phyloP scores from a whole-genome alignment of 2,113 vertebrate species.

The Echinops telfairi region DNA sequence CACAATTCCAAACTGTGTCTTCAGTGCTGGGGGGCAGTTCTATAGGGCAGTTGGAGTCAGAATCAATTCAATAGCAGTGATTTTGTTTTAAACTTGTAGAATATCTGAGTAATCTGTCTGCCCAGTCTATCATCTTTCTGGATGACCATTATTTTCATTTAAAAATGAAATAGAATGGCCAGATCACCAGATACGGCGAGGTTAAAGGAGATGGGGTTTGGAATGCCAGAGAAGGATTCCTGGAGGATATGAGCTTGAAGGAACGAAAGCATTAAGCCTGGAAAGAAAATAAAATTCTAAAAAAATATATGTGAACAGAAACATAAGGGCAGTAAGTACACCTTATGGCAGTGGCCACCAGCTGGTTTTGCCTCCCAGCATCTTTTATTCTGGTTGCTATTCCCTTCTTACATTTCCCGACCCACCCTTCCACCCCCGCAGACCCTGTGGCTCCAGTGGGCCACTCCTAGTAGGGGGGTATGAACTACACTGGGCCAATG shows the following conservation, averaged over 20 bases:
- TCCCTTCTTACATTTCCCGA: too few species aligned
- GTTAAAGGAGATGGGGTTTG: not conserved
- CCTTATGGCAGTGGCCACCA: not conserved
- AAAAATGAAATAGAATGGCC: not conserved
- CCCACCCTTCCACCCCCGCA: not conserved
- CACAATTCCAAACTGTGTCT: too few species aligned
- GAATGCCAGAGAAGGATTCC: not conserved
- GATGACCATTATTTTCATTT: not conserved
- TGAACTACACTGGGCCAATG: not conserved
- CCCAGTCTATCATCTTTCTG: too few species aligned
- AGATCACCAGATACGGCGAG: not conserved
- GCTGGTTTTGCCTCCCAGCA: not conserved
- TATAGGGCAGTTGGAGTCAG: too few species aligned
- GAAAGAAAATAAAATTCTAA: not conserved
- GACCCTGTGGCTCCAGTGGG: not conserved
- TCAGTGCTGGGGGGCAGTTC: too few species aligned
- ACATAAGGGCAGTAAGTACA: not conserved
- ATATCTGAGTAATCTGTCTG: too few species aligned
- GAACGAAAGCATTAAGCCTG: not conserved
- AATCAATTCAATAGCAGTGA: too few species aligned
- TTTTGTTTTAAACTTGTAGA: too few species aligned
- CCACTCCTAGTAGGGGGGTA: fast-evolving
- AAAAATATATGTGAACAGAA: not conserved
- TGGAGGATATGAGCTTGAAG: not conserved
- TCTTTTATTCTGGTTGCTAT: not conserved